Evolutionary conservation across 2,797 vertebrate species (phyloP).

Genomic region (Cossypha polioptera): DNA sequence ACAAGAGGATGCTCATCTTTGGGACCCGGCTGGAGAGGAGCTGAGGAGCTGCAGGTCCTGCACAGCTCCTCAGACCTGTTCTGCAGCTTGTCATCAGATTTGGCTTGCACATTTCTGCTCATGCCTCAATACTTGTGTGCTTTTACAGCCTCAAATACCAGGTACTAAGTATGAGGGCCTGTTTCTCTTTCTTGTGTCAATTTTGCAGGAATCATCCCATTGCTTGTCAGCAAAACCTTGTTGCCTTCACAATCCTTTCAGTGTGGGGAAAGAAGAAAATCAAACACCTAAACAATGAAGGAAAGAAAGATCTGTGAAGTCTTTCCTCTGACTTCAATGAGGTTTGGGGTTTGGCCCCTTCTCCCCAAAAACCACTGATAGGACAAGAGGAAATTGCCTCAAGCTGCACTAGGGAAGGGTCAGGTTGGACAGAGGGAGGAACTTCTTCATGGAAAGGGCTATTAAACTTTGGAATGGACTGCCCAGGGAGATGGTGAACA

Average conservation of each 20-base stretch:
- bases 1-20: rapidly evolving
- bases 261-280: background rate
- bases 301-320: background rate
- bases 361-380: background rate
- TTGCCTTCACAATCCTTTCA: background rate
- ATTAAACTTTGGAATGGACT: background rate
- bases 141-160: background rate
- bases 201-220: background rate
- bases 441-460: background rate
- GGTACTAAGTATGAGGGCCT: background rate
- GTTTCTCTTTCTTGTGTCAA: background rate
- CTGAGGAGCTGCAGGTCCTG: background rate
- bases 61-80: background rate
- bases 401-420: too few species aligned
- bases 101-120: background rate
- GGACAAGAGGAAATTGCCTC: background rate
- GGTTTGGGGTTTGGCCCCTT: background rate
- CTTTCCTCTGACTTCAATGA: background rate
- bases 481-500: too few species aligned
- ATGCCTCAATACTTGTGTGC: background rate
- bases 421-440: background rate
- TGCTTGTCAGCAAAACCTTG: background rate
- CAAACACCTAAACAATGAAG: background rate
- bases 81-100: background rate
- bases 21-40: background rate